These are phyloP conservation scores for Rhynchonycteris naso DNA, from an alignment of 2,797 vertebrate species.

Conservation along the genomic window DNA sequence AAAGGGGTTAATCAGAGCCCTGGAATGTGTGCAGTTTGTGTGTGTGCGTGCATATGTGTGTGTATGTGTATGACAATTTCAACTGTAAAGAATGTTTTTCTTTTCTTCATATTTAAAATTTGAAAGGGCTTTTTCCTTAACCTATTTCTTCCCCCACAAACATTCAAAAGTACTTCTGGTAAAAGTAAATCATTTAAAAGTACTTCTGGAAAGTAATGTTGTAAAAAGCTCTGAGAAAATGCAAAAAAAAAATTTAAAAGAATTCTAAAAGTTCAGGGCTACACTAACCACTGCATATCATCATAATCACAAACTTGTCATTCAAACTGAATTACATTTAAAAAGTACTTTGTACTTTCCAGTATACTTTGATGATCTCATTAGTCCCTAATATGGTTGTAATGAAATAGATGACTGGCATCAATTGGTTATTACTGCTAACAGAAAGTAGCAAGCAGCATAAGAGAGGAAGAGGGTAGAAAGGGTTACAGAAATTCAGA, in stretches of 20 bases:
- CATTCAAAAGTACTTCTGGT: neutral
- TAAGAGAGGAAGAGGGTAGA: neutral
- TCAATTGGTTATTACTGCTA: neutral
- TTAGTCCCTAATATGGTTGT: neutral
- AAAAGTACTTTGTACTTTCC: neutral
- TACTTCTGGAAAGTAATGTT: constrained; percentile 7
- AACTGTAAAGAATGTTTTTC: neutral
- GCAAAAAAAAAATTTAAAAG: neutral
- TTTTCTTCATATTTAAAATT: neutral
- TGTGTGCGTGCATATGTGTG: neutral
- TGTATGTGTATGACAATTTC: neutral
- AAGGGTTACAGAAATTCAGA: neutral
- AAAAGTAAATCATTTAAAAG: constrained; percentile 30
- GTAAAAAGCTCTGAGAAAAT: constrained; percentile 30
- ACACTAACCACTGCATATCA: neutral
- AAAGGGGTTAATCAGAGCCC: neutral
- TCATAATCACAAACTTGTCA: neutral
- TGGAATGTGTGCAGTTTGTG: neutral
- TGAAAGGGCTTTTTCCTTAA: constrained; percentile 17
- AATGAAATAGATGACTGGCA: constrained; percentile 26
- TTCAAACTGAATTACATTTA: constrained; percentile 22
- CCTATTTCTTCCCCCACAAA: neutral
- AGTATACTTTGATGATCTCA: constrained; percentile 2
- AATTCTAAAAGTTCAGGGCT: neutral
- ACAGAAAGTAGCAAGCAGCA: neutral